Evolutionary conservation across 1,140 invertebrate genomes (phyloP).

Genomic region (Halesus radiatus): DNA sequence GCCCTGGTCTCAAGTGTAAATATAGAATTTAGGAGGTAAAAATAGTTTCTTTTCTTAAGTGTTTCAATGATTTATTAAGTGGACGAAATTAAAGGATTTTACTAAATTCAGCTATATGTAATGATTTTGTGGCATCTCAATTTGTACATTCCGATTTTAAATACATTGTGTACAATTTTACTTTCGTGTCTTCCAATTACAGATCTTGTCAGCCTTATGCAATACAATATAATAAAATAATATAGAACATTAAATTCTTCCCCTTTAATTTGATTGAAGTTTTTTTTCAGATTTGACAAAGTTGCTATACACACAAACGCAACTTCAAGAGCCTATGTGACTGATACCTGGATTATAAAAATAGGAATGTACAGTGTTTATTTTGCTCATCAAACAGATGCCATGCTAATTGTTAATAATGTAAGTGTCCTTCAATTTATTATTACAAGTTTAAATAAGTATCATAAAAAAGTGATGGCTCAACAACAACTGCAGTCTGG

Average conservation of each 20-base stretch:
- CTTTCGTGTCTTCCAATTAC: too few relatives aligned
- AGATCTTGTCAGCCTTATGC: too few relatives aligned
- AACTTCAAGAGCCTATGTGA: conserved; percentile 81
- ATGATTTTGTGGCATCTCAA: too few relatives aligned
- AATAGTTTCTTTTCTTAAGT: neutral
- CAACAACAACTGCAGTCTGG: too few relatives aligned
- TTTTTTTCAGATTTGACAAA: conserved; percentile 79
- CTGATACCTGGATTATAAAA: conserved; percentile 92
- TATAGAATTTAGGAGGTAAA: conserved; percentile 80
- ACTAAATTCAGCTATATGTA: too few relatives aligned
- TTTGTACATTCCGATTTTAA: too few relatives aligned
- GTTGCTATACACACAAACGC: conserved; percentile 79
- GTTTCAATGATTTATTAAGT: too few relatives aligned
- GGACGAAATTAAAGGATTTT: too few relatives aligned
- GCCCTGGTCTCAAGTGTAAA: conserved; percentile 82
- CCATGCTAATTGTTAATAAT: conserved; percentile 79
- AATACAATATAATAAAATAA: too few relatives aligned
- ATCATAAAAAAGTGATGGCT: too few relatives aligned
- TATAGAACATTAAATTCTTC: too few relatives aligned
- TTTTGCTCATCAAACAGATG: conserved; percentile 84
- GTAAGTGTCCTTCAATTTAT: conserved; percentile 61
- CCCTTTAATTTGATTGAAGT: neutral
- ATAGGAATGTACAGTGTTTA: conserved; percentile 82
- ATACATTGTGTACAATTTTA: too few relatives aligned
- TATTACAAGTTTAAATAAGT: neutral